Base-by-base conservation (phyloP, 2,113 vertebrate species). In the Oncorhynchus clarkii region DNA sequence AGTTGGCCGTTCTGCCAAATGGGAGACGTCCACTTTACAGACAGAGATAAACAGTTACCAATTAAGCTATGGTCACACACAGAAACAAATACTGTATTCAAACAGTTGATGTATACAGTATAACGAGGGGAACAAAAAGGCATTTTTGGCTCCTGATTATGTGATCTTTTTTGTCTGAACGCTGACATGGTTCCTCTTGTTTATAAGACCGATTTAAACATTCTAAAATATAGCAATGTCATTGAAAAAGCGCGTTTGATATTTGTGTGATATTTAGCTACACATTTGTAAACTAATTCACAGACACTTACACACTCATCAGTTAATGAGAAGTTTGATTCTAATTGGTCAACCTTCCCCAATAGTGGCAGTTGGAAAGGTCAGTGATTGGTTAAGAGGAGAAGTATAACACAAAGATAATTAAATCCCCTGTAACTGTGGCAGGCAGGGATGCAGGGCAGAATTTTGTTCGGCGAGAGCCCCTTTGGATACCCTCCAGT, bases 401-500 rank as follows among this genome's bases (percentile, higher is more conserved):
- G 39, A 45, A 45, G 67, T 68, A 54, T 64, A 45, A 67, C 1
- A 67, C 2, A 73, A 4, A 68, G 48, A 48, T 31, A 39, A 72
- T 48, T 5, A 24, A 18, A 20, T 26, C 31, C 9, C 4, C 22
- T 62, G 16, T 66, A 67, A 62, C 59, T 24, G 59, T 54, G 26
- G 45, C 29, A 27, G 51, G 4, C 29, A 9, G 22, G 24, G 39
- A 16, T 70, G 67, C n/a, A 24, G 51, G 57, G 66, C 20, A 16
- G 7, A 22, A n/a, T 51, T 51, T 74, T 45, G 18, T 69, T 70
- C 18, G 9, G 64, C 8, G 26, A 22, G 5, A 65, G 24, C 27
- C 51, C 20, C n/a, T 51, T 27, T 77, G 75, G 67, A 73, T 62
- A 20, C 20, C 57, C 29, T 71, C 71, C 74, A 76, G 75, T 7